Evolutionary conservation across 2,888 invertebrate genomes (phyloP).

Genomic region (Aphidoletes aphidimyza): DNA sequence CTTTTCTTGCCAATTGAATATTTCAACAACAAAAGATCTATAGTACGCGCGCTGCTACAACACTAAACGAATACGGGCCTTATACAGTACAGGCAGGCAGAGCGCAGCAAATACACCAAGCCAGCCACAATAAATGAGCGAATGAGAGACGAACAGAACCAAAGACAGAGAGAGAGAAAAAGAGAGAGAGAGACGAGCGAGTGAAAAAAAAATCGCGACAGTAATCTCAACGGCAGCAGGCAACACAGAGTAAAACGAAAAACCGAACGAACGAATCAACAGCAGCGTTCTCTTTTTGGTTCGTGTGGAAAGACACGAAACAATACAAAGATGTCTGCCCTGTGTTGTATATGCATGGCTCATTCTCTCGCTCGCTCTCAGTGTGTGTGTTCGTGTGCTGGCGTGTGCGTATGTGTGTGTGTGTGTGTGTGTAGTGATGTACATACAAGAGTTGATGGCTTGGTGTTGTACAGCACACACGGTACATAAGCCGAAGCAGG

Average conservation of each 20-base stretch:
- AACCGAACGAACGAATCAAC: constrained; percentile 52
- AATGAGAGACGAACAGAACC: too few relatives aligned
- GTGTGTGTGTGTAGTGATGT: too few relatives aligned
- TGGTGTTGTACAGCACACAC: too few relatives aligned
- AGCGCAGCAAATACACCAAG: too few relatives aligned
- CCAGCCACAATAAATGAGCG: too few relatives aligned
- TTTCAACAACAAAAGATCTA: constrained; percentile 56
- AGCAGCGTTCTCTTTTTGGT: constrained; percentile 53
- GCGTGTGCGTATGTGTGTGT: not conserved
- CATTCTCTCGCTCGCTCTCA: not conserved
- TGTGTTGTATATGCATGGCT: constrained; percentile 52
- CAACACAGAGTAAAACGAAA: constrained; percentile 42
- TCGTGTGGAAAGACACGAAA: constrained; percentile 54
- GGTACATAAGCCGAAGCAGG: too few relatives aligned
- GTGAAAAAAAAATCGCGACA: constrained; percentile 56
- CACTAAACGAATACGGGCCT: constrained; percentile 47
- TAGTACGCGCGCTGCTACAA: constrained; percentile 50
- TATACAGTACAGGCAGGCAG: too few relatives aligned
- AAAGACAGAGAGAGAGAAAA: too few relatives aligned
- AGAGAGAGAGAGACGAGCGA: too few relatives aligned
- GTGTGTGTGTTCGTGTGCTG: not conserved
- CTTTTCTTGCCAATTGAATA: constrained; percentile 55
- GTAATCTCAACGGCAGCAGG: constrained; percentile 55
- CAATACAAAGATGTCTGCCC: constrained; percentile 53
- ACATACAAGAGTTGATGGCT: too few relatives aligned